These are phyloP conservation scores for Andrena trimmerana DNA, from an alignment of 2,888 invertebrate species.

Conservation along the genomic window DNA sequence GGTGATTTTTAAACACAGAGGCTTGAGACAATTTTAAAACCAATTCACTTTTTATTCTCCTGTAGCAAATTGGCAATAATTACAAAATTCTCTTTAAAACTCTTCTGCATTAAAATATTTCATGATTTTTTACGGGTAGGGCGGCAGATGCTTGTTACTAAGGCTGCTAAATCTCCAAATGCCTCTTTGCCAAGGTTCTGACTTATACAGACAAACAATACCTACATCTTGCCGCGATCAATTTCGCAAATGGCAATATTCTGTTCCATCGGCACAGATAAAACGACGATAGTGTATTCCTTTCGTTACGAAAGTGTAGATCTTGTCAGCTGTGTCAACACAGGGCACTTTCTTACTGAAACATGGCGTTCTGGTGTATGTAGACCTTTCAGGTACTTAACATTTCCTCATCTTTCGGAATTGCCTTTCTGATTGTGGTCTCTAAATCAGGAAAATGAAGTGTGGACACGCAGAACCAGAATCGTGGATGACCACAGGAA, in stretches of 20 bases:
- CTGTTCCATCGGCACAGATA: conserved; percentile 6
- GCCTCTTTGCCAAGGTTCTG: not conserved
- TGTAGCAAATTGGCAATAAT: too few species aligned
- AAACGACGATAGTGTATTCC: not conserved
- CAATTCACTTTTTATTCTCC: too few species aligned
- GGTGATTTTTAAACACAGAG: too few species aligned
- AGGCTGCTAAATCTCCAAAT: not conserved
- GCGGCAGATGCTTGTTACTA: too few species aligned
- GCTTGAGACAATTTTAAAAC: too few species aligned
- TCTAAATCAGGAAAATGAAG: conserved; percentile 2
- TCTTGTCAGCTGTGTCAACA: conserved; percentile 49
- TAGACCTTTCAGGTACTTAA: not conserved
- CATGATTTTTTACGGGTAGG: too few species aligned
- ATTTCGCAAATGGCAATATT: conserved; percentile 10
- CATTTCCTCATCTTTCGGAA: not conserved
- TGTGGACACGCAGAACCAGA: conserved; percentile 6
- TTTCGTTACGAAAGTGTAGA: conserved; percentile 11
- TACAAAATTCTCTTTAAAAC: too few species aligned
- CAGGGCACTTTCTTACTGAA: not conserved
- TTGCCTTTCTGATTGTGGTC: not conserved
- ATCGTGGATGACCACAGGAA: conserved; percentile 39
- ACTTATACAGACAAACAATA: not conserved
- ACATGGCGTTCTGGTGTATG: not conserved
- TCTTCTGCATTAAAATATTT: too few species aligned
- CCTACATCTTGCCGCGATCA: not conserved